Percentiles rank a stretch among this genome's conserved stretches.
Evolutionary conservation across 2,113 vertebrate genomes (phyloP).

Genomic region (Tyto alba): DNA sequence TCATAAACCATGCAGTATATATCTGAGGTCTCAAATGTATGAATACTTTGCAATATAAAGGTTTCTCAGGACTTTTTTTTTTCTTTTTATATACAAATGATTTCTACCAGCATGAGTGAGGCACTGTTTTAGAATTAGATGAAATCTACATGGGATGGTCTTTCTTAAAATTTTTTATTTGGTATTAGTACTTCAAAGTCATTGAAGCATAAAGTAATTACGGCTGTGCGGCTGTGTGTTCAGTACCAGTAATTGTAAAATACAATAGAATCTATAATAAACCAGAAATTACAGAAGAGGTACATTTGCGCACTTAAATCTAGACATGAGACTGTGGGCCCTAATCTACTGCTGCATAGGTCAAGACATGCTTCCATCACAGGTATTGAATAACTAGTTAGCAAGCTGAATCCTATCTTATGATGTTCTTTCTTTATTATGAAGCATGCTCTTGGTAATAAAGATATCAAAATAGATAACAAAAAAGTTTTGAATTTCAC

Average conservation of each 20-base stretch:
- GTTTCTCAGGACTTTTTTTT: neutral
- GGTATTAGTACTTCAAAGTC: neutral
- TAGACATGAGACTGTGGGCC: too few relatives aligned
- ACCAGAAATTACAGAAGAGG: neutral
- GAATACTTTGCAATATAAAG: neutral
- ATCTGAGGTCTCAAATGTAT: neutral
- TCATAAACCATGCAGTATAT: neutral
- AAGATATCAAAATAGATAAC: neutral
- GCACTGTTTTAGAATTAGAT: neutral
- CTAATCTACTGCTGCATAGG: neutral
- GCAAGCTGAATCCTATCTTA: neutral
- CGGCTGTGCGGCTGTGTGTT: neutral
- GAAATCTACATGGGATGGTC: fast-evolving
- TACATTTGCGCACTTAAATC: fast-evolving
- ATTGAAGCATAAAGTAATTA: neutral
- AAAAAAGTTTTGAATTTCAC: neutral
- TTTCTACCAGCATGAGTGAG: neutral
- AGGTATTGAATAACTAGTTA: fast-evolving
- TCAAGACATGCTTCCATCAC: neutral
- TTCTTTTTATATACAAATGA: neutral
- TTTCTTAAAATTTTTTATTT: neutral
- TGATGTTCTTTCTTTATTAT: neutral
- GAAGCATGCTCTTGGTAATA: neutral
- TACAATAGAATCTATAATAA: neutral
- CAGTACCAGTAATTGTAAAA: neutral